Conservation (phyloP, 2,797 vertebrate species). For the Ceyx erithaca region DNA sequence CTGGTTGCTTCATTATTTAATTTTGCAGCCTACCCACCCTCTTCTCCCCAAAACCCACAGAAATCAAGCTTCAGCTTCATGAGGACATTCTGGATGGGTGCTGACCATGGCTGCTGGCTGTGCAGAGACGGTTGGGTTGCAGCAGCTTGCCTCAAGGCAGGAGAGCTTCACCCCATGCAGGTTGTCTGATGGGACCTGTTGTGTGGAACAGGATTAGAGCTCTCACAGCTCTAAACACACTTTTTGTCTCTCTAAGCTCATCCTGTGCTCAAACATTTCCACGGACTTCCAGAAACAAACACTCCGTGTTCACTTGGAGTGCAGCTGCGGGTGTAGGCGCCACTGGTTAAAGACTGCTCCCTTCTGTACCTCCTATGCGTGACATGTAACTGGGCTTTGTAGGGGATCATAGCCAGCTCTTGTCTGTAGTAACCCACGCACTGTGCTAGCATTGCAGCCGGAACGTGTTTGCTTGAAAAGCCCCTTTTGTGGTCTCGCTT, state of each 20-base stretch:
- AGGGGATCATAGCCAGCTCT: neutral
- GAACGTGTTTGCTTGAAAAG: neutral
- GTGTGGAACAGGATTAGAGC: rapidly evolving
- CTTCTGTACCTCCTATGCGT: neutral
- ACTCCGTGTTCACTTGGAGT: neutral
- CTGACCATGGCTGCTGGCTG: rapidly evolving
- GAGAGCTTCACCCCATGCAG: neutral
- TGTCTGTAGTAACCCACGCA: neutral
- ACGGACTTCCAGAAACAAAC: neutral
- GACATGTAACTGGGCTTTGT: neutral
- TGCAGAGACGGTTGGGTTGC: neutral
- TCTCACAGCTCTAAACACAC: neutral
- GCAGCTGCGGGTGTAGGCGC: neutral
- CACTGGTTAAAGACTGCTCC: neutral
- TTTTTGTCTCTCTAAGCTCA: neutral
- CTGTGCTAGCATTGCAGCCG: rapidly evolving
- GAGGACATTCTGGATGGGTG: neutral
- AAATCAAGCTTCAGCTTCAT: rapidly evolving
- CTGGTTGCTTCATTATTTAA: neutral
- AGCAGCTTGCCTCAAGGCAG: neutral
- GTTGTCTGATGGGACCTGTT: neutral
- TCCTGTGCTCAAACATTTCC: neutral
- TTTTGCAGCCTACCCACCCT: neutral
- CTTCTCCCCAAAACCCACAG: neutral
- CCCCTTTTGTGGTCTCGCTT: slow-evolving; percentile 9